phyloP scores from a whole-genome alignment of 1,140 invertebrate genomes.

The Drosophila yakuba region DNA sequence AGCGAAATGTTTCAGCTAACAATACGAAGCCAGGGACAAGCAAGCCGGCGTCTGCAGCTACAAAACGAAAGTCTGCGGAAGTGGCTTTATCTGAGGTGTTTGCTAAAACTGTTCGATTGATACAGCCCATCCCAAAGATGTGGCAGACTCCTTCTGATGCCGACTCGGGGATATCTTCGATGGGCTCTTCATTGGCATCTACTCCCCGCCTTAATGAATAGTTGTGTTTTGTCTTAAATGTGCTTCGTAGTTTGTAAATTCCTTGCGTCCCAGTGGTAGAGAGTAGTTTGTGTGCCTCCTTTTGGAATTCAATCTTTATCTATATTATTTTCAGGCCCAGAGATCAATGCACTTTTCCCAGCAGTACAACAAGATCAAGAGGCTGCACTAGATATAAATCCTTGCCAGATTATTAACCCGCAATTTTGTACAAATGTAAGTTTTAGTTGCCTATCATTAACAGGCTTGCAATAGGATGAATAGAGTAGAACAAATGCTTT shows the following conservation, averaged over 20 bases:
- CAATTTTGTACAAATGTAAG: slow-evolving; percentile 27
- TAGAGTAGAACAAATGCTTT: slow-evolving; percentile 5
- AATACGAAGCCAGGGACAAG: not conserved
- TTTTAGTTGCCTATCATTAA: slow-evolving; percentile 8
- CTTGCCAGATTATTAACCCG: not conserved
- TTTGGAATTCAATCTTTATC: slow-evolving; percentile 25
- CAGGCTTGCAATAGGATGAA: slow-evolving; percentile 3
- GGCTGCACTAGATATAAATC: slow-evolving; percentile 17
- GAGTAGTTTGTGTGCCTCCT: slow-evolving; percentile 11
- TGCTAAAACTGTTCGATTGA: slow-evolving; percentile 60
- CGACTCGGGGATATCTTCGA: slow-evolving; percentile 68
- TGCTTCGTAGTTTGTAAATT: slow-evolving; percentile 9
- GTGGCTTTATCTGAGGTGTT: slow-evolving; percentile 13
- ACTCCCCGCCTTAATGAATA: slow-evolving; percentile 1
- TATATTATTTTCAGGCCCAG: slow-evolving; percentile 46
- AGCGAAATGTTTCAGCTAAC: not conserved
- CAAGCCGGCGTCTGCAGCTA: not conserved
- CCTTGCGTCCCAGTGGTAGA: slow-evolving; percentile 2
- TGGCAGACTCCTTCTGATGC: slow-evolving; percentile 34
- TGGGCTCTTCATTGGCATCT: slow-evolving; percentile 39
- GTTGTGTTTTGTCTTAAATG: slow-evolving; percentile 1
- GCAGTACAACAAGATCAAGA: slow-evolving; percentile 58
- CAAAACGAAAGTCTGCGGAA: slow-evolving; percentile 15
- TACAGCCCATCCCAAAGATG: slow-evolving; percentile 59
- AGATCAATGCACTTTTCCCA: slow-evolving; percentile 34